Evolutionary conservation across 2,113 vertebrate genomes (phyloP).

Genomic region (Elachura formosa): DNA sequence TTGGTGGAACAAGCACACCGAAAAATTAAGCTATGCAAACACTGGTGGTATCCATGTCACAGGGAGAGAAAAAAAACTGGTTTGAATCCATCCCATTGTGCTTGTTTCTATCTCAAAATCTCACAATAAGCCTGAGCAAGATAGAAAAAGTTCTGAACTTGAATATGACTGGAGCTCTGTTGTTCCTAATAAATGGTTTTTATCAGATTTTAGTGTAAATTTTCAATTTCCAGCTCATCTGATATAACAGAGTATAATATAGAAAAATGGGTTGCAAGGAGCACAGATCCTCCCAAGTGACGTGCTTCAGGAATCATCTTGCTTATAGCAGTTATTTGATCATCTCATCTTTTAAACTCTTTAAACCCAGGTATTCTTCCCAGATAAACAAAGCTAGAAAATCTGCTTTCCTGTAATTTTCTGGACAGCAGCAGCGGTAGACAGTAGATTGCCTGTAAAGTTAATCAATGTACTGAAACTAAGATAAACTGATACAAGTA

Average conservation of each 20-base stretch:
- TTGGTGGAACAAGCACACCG: neutral
- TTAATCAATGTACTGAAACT: neutral
- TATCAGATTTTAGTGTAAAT: neutral
- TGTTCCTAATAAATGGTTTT: neutral
- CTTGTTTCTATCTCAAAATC: neutral
- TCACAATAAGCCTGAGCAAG: neutral
- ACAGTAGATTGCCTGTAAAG: neutral
- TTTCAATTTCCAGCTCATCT: neutral
- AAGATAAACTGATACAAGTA: neutral
- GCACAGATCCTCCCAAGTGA: neutral
- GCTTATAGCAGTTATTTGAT: neutral
- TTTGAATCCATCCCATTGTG: neutral
- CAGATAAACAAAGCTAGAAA: neutral
- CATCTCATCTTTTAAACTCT: neutral
- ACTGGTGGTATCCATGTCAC: neutral
- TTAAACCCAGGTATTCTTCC: neutral
- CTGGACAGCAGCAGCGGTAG: neutral
- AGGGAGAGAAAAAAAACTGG: neutral
- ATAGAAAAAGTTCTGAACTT: neutral
- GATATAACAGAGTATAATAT: neutral
- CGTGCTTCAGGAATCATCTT: neutral
- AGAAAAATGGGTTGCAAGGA: neutral
- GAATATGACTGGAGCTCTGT: neutral
- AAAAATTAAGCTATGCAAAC: neutral
- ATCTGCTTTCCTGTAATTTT: neutral